Evolutionary conservation across 35 echinoderm and acorn worm genomes (phyloP), one percentile per base, ranked within the genome.

Genomic region (Patiria miniata): DNA sequence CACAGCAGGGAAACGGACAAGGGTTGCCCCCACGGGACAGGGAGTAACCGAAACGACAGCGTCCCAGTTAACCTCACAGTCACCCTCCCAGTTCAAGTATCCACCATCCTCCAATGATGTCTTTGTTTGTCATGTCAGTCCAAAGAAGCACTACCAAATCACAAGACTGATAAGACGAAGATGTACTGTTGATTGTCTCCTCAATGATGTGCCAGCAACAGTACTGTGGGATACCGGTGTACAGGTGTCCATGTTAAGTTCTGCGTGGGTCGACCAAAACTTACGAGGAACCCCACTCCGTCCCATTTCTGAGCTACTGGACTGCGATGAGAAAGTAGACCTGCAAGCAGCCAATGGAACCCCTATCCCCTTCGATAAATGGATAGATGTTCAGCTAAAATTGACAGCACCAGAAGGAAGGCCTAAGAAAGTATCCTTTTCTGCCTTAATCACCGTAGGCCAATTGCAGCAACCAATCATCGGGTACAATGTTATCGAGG

Each of bases 211-310:
- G 10, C 39, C 38, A 16, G 73, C 59, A 15, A 80, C 36, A 68
- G 91, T 77, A 17, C 57, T 93, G 7, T 93, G 91, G 86, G 91
- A 93, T 59, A 93, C 86, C 28, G 81, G 81, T 7, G 86, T 77
- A 14, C 86, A 93, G 55, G 91, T 93, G 40, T 93, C 86, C 18
- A 52, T 93, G 10, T 68, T 93, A 2, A 79, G 80, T 3, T 8
- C 51, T 7, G 37, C 19, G 5, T 93, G 86, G 86, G 52, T 50
- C 5, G 61, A 65, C 37, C 39, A 22, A 38, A 83, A 76, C 39
- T 19, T 91, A 29, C 88, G 83, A 38, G 36, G 86, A 44, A 40
- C 56, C 5, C 37, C 52, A 39, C 61, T 90, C 17, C 81, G 83
- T 28, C 36, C 30, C 29, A 34, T 94, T 21, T 51, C 34, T 19